These are phyloP conservation scores for Rhizomys pruinosus DNA, from an alignment of 2,113 vertebrate genomes.

Conservation along the genomic window DNA sequence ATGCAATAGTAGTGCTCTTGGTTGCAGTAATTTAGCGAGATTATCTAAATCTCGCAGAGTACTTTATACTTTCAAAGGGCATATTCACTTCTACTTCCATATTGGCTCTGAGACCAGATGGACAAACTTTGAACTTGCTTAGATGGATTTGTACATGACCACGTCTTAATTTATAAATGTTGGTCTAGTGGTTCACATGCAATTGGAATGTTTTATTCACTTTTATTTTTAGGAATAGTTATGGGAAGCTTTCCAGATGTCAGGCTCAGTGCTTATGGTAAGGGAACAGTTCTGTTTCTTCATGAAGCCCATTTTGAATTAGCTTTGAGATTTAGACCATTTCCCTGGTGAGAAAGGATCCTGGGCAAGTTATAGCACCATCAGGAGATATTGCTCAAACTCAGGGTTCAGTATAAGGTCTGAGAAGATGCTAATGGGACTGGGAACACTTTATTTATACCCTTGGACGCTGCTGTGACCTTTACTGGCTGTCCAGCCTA, in stretches of 20 bases:
- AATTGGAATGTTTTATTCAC: neutral
- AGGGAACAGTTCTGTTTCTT: neutral
- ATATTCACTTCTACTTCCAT: neutral
- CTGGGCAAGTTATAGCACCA: neutral
- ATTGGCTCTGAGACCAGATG: neutral
- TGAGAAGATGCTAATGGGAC: neutral
- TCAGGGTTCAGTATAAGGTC: neutral
- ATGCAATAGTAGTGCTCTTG: neutral
- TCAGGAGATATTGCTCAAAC: neutral
- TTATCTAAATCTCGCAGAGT: neutral
- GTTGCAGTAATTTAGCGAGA: neutral
- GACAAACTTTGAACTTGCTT: neutral
- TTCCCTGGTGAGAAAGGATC: neutral
- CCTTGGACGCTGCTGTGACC: neutral
- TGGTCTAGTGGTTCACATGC: neutral
- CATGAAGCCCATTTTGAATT: neutral
- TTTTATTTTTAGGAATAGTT: neutral
- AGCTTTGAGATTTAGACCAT: neutral
- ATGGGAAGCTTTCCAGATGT: neutral
- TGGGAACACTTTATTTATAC: neutral
- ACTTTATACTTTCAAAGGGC: neutral
- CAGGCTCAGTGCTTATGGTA: neutral
- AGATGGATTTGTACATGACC: neutral
- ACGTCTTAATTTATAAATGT: neutral
- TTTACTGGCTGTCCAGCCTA: neutral